phyloP scores from a whole-genome alignment of 2,888 invertebrate species.

The Drosophila hamatofila region DNA sequence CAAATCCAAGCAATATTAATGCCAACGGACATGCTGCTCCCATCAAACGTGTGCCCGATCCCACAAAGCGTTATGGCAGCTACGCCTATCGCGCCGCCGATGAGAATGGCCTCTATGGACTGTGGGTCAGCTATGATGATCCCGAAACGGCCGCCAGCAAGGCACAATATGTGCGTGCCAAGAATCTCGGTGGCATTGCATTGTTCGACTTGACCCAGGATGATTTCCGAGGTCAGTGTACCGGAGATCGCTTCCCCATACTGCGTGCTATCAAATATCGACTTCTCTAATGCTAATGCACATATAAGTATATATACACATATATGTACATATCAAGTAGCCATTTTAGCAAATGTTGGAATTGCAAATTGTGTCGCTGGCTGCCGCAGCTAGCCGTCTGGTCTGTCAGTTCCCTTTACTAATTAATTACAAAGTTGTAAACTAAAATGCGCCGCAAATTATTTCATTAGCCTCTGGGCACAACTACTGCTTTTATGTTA shows the following conservation, averaged over 20 bases:
- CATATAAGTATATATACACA: background rate
- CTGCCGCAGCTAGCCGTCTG: slow-evolving; percentile 15
- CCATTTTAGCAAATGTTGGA: slow-evolving; percentile 13
- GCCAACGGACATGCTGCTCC: slow-evolving; percentile 88
- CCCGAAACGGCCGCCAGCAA: slow-evolving; percentile 93
- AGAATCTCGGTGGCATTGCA: slow-evolving; percentile 92
- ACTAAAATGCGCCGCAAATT: slow-evolving; percentile 75
- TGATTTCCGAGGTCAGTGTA: slow-evolving; percentile 93
- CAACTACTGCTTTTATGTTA: slow-evolving; percentile 5
- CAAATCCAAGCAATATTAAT: slow-evolving; percentile 87
- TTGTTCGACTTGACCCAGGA: slow-evolving; percentile 91
- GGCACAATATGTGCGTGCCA: slow-evolving; percentile 90
- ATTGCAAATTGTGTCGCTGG: slow-evolving; percentile 40
- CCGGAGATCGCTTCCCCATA: slow-evolving; percentile 92
- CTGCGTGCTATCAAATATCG: slow-evolving; percentile 90
- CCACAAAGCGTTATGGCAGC: slow-evolving; percentile 91
- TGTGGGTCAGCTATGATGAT: slow-evolving; percentile 94
- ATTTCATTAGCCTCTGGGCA: slow-evolving; percentile 63
- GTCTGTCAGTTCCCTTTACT: slow-evolving; percentile 49
- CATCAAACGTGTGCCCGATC: slow-evolving; percentile 91
- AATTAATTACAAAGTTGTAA: slow-evolving; percentile 82
- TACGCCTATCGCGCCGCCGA: slow-evolving; percentile 91
- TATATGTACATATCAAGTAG: background rate
- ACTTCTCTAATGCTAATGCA: slow-evolving; percentile 76
- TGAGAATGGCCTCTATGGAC: slow-evolving; percentile 88